Percentiles rank a stretch among this genome's conserved stretches.
phyloP scores from a whole-genome alignment of 1,140 invertebrate genomes.

The Patella vulgata region DNA sequence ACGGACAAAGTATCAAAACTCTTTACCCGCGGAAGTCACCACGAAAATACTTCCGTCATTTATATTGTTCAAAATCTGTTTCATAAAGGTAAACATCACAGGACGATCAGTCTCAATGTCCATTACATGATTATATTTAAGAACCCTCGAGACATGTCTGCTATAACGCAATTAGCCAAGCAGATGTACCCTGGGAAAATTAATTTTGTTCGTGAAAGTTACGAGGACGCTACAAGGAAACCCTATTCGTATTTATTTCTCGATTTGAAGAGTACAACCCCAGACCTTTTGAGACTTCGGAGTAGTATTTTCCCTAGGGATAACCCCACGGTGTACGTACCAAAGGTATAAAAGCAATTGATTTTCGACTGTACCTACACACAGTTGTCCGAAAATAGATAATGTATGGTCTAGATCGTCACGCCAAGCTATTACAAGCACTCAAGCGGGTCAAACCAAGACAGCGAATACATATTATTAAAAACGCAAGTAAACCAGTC shows the following conservation, averaged over 20 bases:
- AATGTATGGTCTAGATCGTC: background rate
- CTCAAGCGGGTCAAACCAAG: background rate
- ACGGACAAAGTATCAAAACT: constrained; percentile 10
- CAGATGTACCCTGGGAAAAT: constrained; percentile 23
- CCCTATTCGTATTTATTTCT: constrained; percentile 29
- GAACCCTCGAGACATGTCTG: constrained; percentile 18
- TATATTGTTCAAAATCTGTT: constrained; percentile 30
- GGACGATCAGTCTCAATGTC: constrained; percentile 31
- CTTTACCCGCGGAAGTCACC: constrained; percentile 27
- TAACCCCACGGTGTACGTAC: constrained; percentile 1
- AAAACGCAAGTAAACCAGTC: constrained; percentile 1
- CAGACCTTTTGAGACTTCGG: constrained; percentile 16
- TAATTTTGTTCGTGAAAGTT: constrained; percentile 14
- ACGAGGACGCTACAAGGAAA: constrained; percentile 18
- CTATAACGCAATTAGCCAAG: constrained; percentile 6
- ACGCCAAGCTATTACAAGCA: background rate
- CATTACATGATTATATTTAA: constrained; percentile 36
- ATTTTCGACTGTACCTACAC: too few relatives aligned
- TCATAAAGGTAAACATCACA: constrained; percentile 27
- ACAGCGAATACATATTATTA: background rate
- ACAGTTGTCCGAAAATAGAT: too few relatives aligned
- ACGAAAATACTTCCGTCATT: constrained; percentile 20
- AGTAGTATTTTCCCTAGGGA: constrained; percentile 13
- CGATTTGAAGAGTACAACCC: constrained; percentile 22
- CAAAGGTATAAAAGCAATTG: too few relatives aligned